Evolutionary conservation across 2,888 invertebrate species (phyloP), one percentile per base, ranked within the genome.

Genomic region (Iphiclides podalirius): DNA sequence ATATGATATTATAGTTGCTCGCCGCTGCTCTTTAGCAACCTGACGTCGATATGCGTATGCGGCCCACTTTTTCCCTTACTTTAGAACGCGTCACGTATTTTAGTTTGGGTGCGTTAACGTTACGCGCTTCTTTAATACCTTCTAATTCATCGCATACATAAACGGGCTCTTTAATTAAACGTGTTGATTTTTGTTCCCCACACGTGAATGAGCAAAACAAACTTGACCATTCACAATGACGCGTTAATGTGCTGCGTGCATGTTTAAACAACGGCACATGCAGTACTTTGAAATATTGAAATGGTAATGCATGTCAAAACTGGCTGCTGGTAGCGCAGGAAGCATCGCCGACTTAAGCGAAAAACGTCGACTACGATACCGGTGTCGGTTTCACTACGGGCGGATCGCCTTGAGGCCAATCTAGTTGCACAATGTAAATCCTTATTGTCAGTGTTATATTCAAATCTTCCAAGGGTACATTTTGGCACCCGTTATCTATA

Each of bases 381-480:
- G 63, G 69, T 71, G 67, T 68, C 68, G 68, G 70, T 78, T 79
- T 79, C 77, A 75, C 79, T 71, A 1, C 31, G 26, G 1, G 26
- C 26, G 8, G 58, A 57, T 53, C 61, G 61, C 82, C 80, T 82
- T 80, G 80, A 59, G 59, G 64, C 64, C 69, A 68, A 66, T 67
- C 63, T 57, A 60, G 62, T 77, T 77, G 67, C 69, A 64, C 67
- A 73, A 72, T 67, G 53, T 56, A 53, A 12, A n/a, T 31, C 12
- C 31, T n/a, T n/a, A 1, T 11, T 11, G 3, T 31, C 11, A 26
- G 8, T 8, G 8, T 26, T 7, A 9, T 26, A 26, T 26, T 6
- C 26, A 26, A 26, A 26, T 26, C 9, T 8, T 40, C 15, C 40
- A 15, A 9, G 28, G 7, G 15, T 31, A 40, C 11, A 14, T 15